Conservation (phyloP, 1,140 invertebrate genomes). For the Drosophila triauraria region DNA sequence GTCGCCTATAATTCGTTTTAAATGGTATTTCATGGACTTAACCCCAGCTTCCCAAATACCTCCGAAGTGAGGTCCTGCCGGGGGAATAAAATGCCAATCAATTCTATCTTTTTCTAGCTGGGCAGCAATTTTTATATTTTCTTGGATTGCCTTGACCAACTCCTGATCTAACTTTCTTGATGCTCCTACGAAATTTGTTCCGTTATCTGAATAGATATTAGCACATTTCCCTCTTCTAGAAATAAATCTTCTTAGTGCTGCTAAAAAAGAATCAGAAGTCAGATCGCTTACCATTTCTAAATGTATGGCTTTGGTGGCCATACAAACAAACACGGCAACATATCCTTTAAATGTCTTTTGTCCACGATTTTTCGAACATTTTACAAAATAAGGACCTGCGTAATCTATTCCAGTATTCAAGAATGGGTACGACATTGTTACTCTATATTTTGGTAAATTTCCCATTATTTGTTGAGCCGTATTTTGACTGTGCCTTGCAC, state of each 20-base stretch:
- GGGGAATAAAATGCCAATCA: not conserved
- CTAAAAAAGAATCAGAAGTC: constrained; percentile 3
- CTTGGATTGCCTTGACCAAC: not conserved
- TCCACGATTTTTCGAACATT: not conserved
- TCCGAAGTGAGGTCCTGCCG: constrained; percentile 8
- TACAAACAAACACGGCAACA: constrained; percentile 8
- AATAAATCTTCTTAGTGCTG: not conserved
- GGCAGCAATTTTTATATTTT: not conserved
- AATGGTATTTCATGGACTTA: not conserved
- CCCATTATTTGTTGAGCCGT: constrained; percentile 11
- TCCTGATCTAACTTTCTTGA: not conserved
- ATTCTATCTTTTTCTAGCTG: not conserved
- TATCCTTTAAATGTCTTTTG: not conserved
- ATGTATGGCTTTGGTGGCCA: not conserved
- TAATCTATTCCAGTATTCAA: not conserved
- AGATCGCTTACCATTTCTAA: constrained; percentile 14
- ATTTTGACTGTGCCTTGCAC: constrained; percentile 3
- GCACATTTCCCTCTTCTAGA: not conserved
- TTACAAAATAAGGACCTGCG: too few species aligned
- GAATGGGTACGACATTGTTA: not conserved
- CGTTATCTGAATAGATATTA: constrained; percentile 11
- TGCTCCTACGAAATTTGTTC: not conserved
- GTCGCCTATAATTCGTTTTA: not conserved
- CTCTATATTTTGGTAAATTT: constrained; percentile 1
- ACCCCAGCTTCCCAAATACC: constrained; percentile 6